Conservation (phyloP, 2,113 vertebrate species). For the Myiozetetes cayanensis region DNA sequence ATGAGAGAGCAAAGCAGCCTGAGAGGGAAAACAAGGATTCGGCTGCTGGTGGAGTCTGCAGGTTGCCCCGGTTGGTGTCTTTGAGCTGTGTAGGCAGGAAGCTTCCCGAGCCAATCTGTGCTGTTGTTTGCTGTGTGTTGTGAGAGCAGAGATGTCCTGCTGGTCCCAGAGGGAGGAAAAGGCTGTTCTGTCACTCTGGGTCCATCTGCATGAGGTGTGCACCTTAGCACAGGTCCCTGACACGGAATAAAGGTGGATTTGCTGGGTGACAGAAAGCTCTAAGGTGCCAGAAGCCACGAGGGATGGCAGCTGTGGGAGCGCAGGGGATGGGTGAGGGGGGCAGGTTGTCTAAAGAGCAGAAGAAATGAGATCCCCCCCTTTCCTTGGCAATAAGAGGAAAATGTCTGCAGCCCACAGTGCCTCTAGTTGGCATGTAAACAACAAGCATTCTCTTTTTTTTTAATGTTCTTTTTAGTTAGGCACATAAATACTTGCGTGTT, state of each 20-base stretch:
- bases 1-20: neutral
- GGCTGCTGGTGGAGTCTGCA: neutral
- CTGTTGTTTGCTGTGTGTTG: accelerated
- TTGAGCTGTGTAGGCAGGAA: slow-evolving; percentile 1
- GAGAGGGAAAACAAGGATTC: neutral
- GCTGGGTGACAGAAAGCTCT: neutral
- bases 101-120: neutral
- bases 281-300: neutral
- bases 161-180: accelerated
- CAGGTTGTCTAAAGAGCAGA: neutral
- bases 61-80: neutral
- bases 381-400: neutral
- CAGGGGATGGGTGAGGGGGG: neutral
- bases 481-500: neutral
- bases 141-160: neutral
- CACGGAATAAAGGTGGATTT: neutral
- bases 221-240: accelerated
- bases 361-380: neutral
- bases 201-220: neutral
- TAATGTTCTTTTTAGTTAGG: neutral
- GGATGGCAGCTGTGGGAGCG: accelerated
- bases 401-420: neutral
- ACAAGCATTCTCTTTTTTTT: neutral
- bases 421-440: neutral
- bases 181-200: neutral